Percentiles rank a stretch among this genome's conserved stretches.
These are phyloP conservation scores for Lottia gigantea DNA, from an alignment of 2,888 invertebrate species.

Conservation along the genomic window DNA sequence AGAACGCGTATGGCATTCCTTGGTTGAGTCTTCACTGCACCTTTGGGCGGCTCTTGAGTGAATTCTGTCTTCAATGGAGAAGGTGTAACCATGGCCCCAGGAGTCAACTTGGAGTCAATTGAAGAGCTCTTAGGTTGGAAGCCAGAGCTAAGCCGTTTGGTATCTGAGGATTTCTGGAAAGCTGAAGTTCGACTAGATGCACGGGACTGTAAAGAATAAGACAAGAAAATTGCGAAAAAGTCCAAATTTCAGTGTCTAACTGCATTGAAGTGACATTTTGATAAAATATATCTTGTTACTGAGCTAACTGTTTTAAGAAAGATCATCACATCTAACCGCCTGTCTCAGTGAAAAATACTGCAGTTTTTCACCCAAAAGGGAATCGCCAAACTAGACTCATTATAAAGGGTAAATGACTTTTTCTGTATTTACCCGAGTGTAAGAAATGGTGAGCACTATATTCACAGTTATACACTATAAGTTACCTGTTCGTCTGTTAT, in stretches of 20 bases:
- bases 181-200: conserved; percentile 16
- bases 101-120: conserved; percentile 29
- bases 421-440: too few relatives aligned
- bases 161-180: conserved; percentile 26
- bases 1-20: conserved; percentile 22
- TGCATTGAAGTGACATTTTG: too few relatives aligned
- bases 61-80: conserved; percentile 59
- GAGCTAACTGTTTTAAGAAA: too few relatives aligned
- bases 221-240: not conserved
- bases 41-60: conserved; percentile 51
- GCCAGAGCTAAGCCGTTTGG: conserved; percentile 33
- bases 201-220: conserved; percentile 17
- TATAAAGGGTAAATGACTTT: too few relatives aligned
- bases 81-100: conserved; percentile 43
- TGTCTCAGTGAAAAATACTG: too few relatives aligned
- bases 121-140: conserved; percentile 15
- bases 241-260: not conserved
- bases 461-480: too few relatives aligned
- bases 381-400: too few relatives aligned
- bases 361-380: too few relatives aligned
- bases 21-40: conserved; percentile 43
- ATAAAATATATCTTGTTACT: too few relatives aligned
- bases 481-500: conserved; percentile 40
- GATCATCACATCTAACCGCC: too few relatives aligned
- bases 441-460: too few relatives aligned